Percentiles rank a stretch among this genome's conserved stretches.
phyloP scores from a whole-genome alignment of 2,888 invertebrate species.

The Idaea aversata region DNA sequence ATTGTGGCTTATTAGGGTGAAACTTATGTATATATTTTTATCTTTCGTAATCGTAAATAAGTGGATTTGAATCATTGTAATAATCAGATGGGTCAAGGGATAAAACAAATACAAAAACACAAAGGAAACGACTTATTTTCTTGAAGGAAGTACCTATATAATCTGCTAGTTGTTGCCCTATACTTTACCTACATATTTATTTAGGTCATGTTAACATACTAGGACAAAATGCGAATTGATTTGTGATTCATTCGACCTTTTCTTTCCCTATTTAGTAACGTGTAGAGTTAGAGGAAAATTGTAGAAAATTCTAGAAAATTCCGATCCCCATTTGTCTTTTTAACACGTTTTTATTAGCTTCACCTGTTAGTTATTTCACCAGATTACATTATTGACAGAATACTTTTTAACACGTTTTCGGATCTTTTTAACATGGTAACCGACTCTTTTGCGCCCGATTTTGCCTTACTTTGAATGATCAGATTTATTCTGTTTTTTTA shows the following conservation, averaged over 20 bases:
- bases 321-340: too few relatives aligned
- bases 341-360: too few relatives aligned
- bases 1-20: slow-evolving; percentile 13
- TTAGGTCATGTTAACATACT: slow-evolving; percentile 10
- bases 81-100: not conserved
- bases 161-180: not conserved
- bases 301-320: slow-evolving; percentile 7
- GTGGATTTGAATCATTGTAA: slow-evolving; percentile 12
- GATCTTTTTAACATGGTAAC: too few relatives aligned
- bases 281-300: slow-evolving; percentile 14
- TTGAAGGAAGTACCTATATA: not conserved
- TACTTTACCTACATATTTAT: slow-evolving; percentile 1
- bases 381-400: too few relatives aligned
- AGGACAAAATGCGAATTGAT: not conserved
- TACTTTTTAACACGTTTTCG: too few relatives aligned
- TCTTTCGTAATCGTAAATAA: not conserved
- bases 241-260: slow-evolving; percentile 16
- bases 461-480: too few relatives aligned
- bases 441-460: too few relatives aligned
- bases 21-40: not conserved
- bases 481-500: too few relatives aligned
- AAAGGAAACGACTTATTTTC: not conserved
- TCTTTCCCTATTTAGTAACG: slow-evolving; percentile 13
- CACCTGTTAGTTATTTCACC: too few relatives aligned
- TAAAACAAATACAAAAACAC: not conserved